A percentile compares a stretch with the other conserved stretches of the same genome.
phyloP scores from a whole-genome alignment of 2,797 vertebrate species.

The Ctenosaura bakeri region DNA sequence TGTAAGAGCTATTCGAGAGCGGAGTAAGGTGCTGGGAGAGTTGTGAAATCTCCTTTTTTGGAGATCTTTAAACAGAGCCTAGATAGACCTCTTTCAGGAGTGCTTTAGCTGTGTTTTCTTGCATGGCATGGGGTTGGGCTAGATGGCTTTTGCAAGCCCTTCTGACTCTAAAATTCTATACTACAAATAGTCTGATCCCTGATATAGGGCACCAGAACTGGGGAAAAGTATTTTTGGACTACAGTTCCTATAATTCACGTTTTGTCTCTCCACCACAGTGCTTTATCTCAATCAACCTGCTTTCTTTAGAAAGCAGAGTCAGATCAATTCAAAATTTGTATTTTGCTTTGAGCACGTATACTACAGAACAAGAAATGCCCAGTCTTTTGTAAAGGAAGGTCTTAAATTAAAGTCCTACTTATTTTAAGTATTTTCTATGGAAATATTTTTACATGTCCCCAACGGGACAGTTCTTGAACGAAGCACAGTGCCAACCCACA shows the following conservation, averaged over 20 bases:
- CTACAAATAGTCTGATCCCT: not conserved
- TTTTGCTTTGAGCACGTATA: slow-evolving; percentile 14
- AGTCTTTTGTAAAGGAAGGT: not conserved
- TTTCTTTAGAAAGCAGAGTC: slow-evolving; percentile 29
- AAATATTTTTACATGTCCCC: slow-evolving; percentile 51
- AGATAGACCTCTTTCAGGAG: too few species aligned
- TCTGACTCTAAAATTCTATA: too few species aligned
- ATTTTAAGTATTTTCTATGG: slow-evolving; percentile 47
- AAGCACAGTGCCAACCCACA: not conserved
- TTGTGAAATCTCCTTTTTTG: too few species aligned
- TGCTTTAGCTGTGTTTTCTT: too few species aligned
- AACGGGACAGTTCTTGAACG: slow-evolving; percentile 8
- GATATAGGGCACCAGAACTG: not conserved
- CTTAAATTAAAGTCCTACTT: slow-evolving; percentile 14
- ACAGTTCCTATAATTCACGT: not conserved
- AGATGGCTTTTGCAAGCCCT: too few species aligned
- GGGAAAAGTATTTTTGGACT: not conserved
- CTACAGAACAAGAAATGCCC: slow-evolving; percentile 19
- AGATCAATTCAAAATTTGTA: slow-evolving; percentile 12
- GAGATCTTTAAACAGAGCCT: too few species aligned
- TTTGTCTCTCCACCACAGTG: not conserved
- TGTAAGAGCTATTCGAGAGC: too few species aligned
- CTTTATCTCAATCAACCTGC: not conserved
- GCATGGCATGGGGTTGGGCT: too few species aligned
- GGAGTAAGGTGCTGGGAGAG: too few species aligned